Base-by-base conservation (phyloP, 1,140 invertebrate species). In the Papilio glaucus region DNA sequence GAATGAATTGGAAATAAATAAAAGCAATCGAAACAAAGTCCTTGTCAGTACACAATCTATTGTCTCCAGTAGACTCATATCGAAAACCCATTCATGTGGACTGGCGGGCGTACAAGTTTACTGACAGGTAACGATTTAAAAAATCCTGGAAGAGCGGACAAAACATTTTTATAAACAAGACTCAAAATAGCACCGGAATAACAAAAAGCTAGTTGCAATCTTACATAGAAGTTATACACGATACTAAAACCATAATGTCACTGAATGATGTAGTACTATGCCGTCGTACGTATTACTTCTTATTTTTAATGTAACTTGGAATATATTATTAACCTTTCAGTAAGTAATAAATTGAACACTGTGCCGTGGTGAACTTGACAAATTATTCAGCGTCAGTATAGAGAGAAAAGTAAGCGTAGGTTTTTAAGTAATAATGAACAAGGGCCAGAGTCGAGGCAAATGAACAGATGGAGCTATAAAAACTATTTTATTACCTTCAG, bases 401-500 rank as follows among this genome's bases (percentile, higher is more conserved):
- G 39, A 41, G 12, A 39, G 12, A 39, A 8, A 12, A 9, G 12
- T 39, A 7, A 6, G 38, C 12, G 8, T 39, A n/a, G n/a, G n/a
- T 8, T 38, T 42, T 42, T 42, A n/a, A n/a, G n/a, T 42, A 42
- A 42, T 45, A 18, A 45, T 6, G 42, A 45, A 45, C 13, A 13
- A 41, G 42, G 1, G 6, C n/a, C 42, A 45, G 42, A 45, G 15
- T 45, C n/a, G 13, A 45, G 42, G 13, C 42, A 45, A 49, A 41
- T 21, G 18, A 49, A 49, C 49, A 57, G 49, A 57, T 57, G 49
- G 49, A 10, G 49, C 49, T 12, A 26, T 57, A 57, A 57, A 57
- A 57, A 57, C 49, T 57, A 57, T 57, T 57, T 57, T 57, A 57
- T 57, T 57, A 10, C 49, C 12, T 57, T 57, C 49, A 57, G 21